Percentiles rank a stretch among this genome's conserved stretches.
Evolutionary conservation across 53 echinoderm and acorn worm genomes (phyloP).

Genomic region (Luidia sarsii): DNA sequence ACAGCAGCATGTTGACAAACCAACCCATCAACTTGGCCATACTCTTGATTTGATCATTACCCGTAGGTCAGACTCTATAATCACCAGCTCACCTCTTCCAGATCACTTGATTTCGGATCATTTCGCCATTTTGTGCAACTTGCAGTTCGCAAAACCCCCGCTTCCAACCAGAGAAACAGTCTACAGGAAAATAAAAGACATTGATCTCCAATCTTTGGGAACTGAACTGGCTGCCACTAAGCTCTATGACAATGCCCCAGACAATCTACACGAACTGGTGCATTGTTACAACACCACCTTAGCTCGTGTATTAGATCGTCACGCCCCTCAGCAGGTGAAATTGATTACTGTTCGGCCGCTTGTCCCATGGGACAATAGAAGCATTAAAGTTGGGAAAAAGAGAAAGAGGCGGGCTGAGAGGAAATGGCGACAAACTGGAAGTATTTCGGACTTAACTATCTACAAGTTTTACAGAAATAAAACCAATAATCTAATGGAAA

Average conservation of each 20-base stretch:
- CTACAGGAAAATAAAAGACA: constrained; percentile 21
- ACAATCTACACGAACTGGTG: neutral
- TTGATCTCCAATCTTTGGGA: neutral
- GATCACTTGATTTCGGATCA: neutral
- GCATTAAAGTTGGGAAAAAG: constrained; percentile 16
- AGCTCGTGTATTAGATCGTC: neutral
- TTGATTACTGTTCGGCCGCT: constrained; percentile 22
- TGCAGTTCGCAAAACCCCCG: neutral
- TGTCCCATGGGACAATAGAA: constrained; percentile 22
- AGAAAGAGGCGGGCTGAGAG: neutral
- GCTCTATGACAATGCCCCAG: neutral
- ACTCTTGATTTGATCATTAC: constrained; percentile 53
- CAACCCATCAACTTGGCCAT: constrained; percentile 58
- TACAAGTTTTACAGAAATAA: constrained; percentile 6
- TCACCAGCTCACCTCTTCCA: neutral
- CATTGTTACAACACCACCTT: neutral
- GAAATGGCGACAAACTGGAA: neutral
- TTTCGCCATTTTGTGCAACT: neutral
- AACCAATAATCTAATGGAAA: neutral
- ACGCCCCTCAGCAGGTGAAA: neutral
- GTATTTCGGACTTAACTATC: neutral
- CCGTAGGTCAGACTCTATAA: neutral
- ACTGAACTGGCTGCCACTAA: neutral
- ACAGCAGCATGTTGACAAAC: constrained; percentile 57
- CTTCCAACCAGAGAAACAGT: neutral